phyloP scores from a whole-genome alignment of 2,797 vertebrate genomes.

The Phoeniculus purpureus region DNA sequence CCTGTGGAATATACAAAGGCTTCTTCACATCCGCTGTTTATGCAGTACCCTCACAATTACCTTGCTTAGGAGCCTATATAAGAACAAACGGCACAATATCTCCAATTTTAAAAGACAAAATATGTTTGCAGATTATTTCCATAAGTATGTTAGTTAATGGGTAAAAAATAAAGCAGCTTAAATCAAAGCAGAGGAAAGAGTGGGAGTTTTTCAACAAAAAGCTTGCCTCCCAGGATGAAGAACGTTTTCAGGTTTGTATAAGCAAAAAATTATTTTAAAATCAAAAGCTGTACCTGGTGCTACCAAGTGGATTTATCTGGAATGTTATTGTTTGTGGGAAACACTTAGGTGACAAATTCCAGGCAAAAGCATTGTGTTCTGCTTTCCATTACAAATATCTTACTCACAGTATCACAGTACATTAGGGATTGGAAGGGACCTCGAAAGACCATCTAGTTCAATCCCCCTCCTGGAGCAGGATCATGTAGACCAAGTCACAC shows the following conservation, averaged over 20 bases:
- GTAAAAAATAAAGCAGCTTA: neutral
- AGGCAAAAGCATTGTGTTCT: neutral
- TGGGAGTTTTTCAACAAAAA: slow-evolving; percentile 49
- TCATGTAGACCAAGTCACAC: no score
- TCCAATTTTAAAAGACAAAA: slow-evolving; percentile 55
- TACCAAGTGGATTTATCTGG: slow-evolving; percentile 22
- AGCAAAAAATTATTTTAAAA: neutral
- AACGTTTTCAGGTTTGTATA: slow-evolving; percentile 31
- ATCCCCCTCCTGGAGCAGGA: no score
- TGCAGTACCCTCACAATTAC: slow-evolving; percentile 45
- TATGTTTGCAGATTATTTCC: slow-evolving; percentile 69
- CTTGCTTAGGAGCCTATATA: slow-evolving; percentile 13
- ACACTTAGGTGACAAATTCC: slow-evolving; percentile 33
- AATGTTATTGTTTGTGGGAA: slow-evolving; percentile 10
- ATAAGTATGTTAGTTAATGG: slow-evolving; percentile 27
- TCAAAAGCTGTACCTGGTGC: neutral
- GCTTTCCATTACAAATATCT: slow-evolving; percentile 37
- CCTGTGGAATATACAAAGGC: slow-evolving; percentile 21
- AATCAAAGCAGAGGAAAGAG: slow-evolving; percentile 58
- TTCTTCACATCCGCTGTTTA: slow-evolving; percentile 43
- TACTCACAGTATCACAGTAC: neutral
- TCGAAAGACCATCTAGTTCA: no score
- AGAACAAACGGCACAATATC: slow-evolving; percentile 50
- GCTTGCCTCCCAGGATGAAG: slow-evolving; percentile 35
- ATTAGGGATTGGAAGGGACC: no score